phyloP scores from a whole-genome alignment of 2,797 vertebrate genomes.

The Sebastiscus albofasciatus region DNA sequence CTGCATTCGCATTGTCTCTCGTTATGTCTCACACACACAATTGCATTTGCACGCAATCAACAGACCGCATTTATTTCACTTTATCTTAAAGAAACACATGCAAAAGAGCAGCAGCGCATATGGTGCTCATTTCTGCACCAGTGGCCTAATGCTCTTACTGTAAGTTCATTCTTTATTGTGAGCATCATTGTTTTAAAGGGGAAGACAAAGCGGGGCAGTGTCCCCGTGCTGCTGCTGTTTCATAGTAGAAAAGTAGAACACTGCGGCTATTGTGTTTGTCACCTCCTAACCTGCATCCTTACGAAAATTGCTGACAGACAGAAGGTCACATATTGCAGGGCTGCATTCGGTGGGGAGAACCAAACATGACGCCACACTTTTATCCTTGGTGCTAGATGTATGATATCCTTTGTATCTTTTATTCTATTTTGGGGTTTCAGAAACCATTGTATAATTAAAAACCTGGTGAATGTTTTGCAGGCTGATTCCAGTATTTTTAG shows the following conservation, averaged over 20 bases:
- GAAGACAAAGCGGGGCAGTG: conserved; percentile 65
- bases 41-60: conserved; percentile 35
- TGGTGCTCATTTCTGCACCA: conserved; percentile 74
- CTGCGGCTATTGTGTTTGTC: conserved; percentile 65
- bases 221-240: conserved; percentile 50
- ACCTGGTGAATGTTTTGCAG: background rate
- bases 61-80: conserved; percentile 27
- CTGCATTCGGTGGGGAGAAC: background rate
- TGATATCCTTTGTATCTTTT: background rate
- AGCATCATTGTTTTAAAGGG: conserved; percentile 71
- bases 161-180: conserved; percentile 71
- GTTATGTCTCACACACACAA: conserved; percentile 19
- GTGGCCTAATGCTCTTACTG: conserved; percentile 69
- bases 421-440: background rate
- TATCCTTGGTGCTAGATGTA: background rate
- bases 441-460: background rate
- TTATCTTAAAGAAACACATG: conserved; percentile 60
- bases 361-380: conserved; percentile 9
- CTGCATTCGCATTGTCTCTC: background rate
- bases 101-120: conserved; percentile 54
- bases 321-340: conserved; percentile 27
- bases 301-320: conserved; percentile 42
- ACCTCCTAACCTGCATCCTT: conserved; percentile 51
- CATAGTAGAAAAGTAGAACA: conserved; percentile 64
- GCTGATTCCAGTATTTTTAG: background rate